Evolutionary conservation across 1,140 invertebrate genomes (phyloP), one percentile per base, ranked within the genome.

Genomic region (Oryctes rhinoceros): DNA sequence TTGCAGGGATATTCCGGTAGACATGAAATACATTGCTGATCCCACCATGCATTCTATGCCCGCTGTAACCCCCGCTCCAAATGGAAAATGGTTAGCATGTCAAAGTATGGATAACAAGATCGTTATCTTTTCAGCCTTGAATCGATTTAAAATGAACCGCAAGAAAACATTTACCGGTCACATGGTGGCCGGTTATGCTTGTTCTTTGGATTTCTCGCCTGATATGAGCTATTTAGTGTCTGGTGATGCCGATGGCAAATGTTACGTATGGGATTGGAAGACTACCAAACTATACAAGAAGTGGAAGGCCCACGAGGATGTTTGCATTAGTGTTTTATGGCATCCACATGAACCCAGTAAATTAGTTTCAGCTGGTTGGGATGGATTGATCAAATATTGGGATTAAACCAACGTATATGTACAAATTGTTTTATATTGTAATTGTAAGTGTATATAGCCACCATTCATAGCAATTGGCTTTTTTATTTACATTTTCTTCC

Each of bases 11-110:
- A 99, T 99, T 87, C 99, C 98, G 0, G 98, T 99, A 3, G 98
- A 99, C 88, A 99, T 99, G 94, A 99, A 99, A 88, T 99, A 99
- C 86, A 99, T 99, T 84, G 98, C 98, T n/a, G 98, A 99, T 90
- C 98, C 98, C 3, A 94, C 96, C 2, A 99, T 99, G 97, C 98
- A 99, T 89, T 99, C 98, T 5, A 99, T 99, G 94, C 99, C 99
- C 0, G 94, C 97, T 1, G 97, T 99, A 0, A 97, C 97, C 0
- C 90, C 94, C 15, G 95, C 97, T 0, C 98, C 97, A 2, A 99
- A 99, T 90, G 95, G 96, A 85, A 99, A 99, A 89, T 99, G 98
- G 98, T 90, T 99, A 62, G 98, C 98, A 0, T 99, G 98, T 88
- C 99, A 99, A 88, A 97, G 96, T 80, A 98, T 99, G 96, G 98